Evolutionary conservation across 2,888 invertebrate genomes (phyloP).

Genomic region (Caenorhabditis sinica): DNA sequence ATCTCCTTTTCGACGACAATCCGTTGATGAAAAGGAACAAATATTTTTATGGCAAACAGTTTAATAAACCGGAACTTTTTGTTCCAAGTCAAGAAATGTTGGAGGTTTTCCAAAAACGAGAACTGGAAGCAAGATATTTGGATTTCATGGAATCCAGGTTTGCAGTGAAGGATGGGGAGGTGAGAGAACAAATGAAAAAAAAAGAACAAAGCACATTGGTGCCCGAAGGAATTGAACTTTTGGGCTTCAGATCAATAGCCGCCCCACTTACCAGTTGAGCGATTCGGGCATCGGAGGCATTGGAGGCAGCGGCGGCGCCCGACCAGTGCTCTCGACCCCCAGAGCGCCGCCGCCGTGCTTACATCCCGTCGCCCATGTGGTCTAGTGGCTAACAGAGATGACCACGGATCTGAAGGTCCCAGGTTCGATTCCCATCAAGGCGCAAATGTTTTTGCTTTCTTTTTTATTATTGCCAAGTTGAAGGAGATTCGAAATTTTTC

Average conservation of each 20-base stretch:
- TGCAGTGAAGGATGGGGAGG: constrained; percentile 71
- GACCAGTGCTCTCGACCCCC: too few relatives aligned
- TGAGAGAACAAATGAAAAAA: constrained; percentile 4
- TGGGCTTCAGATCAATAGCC: neutral
- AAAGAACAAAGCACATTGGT: neutral
- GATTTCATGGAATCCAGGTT: constrained; percentile 78
- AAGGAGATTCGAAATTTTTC: too few relatives aligned
- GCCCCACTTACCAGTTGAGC: too few relatives aligned
- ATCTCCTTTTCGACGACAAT: constrained; percentile 78
- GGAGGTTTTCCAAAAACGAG: constrained; percentile 67
- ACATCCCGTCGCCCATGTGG: too few relatives aligned
- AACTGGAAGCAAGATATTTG: constrained; percentile 74
- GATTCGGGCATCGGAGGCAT: too few relatives aligned
- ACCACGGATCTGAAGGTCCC: neutral
- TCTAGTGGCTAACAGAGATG: neutral
- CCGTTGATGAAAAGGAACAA: constrained; percentile 80
- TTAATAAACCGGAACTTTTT: constrained; percentile 73
- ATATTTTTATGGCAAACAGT: constrained; percentile 75
- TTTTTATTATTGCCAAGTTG: too few relatives aligned
- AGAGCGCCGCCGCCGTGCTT: too few relatives aligned
- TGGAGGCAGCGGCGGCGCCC: too few relatives aligned
- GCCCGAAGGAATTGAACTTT: too few relatives aligned
- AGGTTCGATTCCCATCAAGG: neutral
- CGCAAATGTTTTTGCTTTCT: neutral
- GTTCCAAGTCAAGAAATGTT: constrained; percentile 71